phyloP scores from a whole-genome alignment of 2,888 invertebrate genomes.

The Pandemis corylana region DNA sequence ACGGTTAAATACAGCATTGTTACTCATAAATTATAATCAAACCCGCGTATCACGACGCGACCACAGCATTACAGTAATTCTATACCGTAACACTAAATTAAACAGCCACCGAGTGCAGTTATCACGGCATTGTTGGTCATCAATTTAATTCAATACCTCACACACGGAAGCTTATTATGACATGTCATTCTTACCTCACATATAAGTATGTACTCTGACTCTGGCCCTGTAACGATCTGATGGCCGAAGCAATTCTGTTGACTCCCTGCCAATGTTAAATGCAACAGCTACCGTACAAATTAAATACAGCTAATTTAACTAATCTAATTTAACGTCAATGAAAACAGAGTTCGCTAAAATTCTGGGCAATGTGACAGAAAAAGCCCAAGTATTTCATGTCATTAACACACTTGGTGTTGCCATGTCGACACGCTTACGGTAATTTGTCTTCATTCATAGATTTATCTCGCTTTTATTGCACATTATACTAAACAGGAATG shows the following conservation, averaged over 20 bases:
- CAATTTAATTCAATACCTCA: slow-evolving; percentile 46
- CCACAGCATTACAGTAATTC: slow-evolving; percentile 32
- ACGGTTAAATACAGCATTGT: slow-evolving; percentile 27
- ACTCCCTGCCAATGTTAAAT: slow-evolving; percentile 43
- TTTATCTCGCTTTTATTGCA: not conserved
- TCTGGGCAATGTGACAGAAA: slow-evolving; percentile 4
- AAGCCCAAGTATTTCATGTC: not conserved
- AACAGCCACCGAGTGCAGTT: slow-evolving; percentile 52
- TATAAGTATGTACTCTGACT: not conserved
- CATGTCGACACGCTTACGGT: not conserved
- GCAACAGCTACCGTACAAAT: slow-evolving; percentile 35
- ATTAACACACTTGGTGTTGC: not conserved
- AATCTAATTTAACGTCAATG: slow-evolving; percentile 31
- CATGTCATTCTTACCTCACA: slow-evolving; percentile 59
- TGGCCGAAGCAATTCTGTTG: slow-evolving; percentile 50
- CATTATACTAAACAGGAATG: not conserved
- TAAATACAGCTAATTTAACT: slow-evolving; percentile 30
- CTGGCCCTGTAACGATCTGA: slow-evolving; percentile 46
- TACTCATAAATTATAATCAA: slow-evolving; percentile 26
- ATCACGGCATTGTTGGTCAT: slow-evolving; percentile 57
- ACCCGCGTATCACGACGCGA: slow-evolving; percentile 34
- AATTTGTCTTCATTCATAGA: not conserved
- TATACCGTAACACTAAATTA: slow-evolving; percentile 47
- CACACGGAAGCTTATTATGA: slow-evolving; percentile 63
- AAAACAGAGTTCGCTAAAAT: slow-evolving; percentile 3